These are phyloP conservation scores for Ophonus ardosiacus DNA, from an alignment of 2,888 invertebrate species.

Conservation along the genomic window DNA sequence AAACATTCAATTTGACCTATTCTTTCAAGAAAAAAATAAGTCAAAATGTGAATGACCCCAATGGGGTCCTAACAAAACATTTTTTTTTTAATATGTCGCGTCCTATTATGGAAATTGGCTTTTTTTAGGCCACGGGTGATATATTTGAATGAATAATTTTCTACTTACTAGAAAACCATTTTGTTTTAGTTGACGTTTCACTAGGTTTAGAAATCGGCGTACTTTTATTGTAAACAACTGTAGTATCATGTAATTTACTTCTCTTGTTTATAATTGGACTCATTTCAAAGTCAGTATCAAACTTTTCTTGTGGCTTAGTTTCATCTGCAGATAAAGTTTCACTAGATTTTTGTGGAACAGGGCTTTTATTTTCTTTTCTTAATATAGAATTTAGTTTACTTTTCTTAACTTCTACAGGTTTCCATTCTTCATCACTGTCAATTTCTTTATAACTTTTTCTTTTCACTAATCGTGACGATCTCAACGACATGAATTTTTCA, in stretches of 20 bases:
- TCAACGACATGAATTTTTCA: neutral
- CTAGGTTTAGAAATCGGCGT: neutral
- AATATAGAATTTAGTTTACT: neutral
- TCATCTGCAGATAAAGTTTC: neutral
- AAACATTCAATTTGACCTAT: no score
- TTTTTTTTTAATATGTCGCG: no score
- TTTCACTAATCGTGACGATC: constrained; percentile 45
- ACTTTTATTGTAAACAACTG: neutral
- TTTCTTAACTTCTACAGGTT: constrained; percentile 1
- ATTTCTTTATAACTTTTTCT: constrained; percentile 64
- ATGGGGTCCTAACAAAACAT: no score
- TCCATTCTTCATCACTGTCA: constrained; percentile 58
- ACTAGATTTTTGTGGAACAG: neutral
- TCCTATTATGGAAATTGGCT: no score
- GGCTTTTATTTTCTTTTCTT: neutral
- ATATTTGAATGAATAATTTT: neutral
- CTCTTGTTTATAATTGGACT: constrained; percentile 11
- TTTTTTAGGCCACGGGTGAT: neutral
- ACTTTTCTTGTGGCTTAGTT: neutral
- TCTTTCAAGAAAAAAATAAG: no score
- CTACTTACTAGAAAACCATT: constrained; percentile 19
- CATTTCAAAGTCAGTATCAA: neutral
- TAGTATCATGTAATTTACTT: neutral
- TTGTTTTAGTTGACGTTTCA: constrained; percentile 18
- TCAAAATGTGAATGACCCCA: no score